Evolutionary conservation across 2,113 vertebrate species (phyloP), one percentile per base, ranked within the genome.

Genomic region (Otocyon megalotis): DNA sequence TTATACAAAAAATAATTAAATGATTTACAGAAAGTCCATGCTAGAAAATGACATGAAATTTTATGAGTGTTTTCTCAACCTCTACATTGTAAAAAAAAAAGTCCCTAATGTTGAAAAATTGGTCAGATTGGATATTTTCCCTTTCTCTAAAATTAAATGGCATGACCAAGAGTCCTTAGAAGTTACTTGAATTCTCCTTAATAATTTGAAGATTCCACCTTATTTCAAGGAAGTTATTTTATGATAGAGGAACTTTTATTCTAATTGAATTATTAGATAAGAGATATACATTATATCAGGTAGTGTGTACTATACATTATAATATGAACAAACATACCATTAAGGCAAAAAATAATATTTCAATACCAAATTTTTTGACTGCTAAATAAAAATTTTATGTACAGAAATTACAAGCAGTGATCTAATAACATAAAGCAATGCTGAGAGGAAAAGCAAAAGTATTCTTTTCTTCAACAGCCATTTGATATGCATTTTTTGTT

Each of bases 401-500:
- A 26, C 0, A 86, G 3, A 50, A 80, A 54, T 80, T 80, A 43
- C 74, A 76, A 76, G 65, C 24, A 77, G 8, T 60, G 8, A 81
- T 72, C 86, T 94, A 88, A 88, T 88, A 94, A 69, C 67, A 69
- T 69, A 69, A n/a, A 69, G 67, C 14, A 54, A 30, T 76, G 7
- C 28, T 93, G 30, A 95, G 19, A 84, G 54, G 30, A 79, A 87
- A 94, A 71, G 20, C 0, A 1, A 56, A 94, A 94, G 48, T 74
- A 62, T 85, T 65, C 10, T 88, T 94, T 19, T 60, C 9, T 74
- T 72, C 58, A 90, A 88, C 30, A 90, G 3, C 26, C 17, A 20
- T 90, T 90, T 87, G 62, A 76, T 90, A 69, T 5, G 4, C 5
- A 56, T 63, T 65, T 93, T 65, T 74, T 89, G 28, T 60, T 95